These are phyloP conservation scores for Tubulanus polymorphus DNA, from an alignment of 2,888 invertebrate genomes.

Conservation along the genomic window DNA sequence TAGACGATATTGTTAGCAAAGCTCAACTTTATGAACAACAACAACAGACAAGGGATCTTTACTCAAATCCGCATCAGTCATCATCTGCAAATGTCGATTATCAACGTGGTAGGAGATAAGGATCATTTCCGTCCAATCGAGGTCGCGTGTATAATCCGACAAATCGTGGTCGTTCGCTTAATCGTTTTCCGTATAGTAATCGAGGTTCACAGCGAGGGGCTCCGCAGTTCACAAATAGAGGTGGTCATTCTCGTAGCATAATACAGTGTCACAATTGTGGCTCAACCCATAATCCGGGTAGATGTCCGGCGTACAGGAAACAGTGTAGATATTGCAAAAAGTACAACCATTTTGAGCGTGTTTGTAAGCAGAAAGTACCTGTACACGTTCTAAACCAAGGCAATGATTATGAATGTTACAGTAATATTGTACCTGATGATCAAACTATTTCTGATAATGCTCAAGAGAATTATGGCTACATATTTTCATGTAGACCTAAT, in stretches of 20 bases:
- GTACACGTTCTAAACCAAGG: not conserved
- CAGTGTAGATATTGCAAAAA: constrained; percentile 1
- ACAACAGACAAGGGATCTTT: not conserved
- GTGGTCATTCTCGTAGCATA: not conserved
- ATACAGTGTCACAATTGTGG: not conserved
- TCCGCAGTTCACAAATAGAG: not conserved
- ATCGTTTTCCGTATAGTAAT: not conserved
- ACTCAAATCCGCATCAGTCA: too few species aligned
- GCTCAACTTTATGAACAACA: not conserved
- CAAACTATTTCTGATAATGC: too few species aligned
- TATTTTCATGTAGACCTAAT: too few species aligned
- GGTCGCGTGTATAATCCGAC: not conserved
- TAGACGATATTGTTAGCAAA: not conserved
- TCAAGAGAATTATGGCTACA: too few species aligned
- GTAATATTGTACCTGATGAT: too few species aligned
- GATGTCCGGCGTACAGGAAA: constrained; percentile 11
- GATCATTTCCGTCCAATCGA: too few species aligned
- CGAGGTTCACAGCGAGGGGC: too few species aligned
- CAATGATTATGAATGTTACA: not conserved
- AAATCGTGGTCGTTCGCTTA: not conserved
- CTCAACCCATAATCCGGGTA: not conserved
- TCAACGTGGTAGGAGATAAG: too few species aligned
- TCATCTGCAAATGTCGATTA: too few species aligned
- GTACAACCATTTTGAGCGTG: constrained; percentile 9
- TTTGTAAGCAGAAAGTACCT: constrained; percentile 6